Conservation (phyloP, 2,888 invertebrate species). For the Ectemnius cavifrons region DNA sequence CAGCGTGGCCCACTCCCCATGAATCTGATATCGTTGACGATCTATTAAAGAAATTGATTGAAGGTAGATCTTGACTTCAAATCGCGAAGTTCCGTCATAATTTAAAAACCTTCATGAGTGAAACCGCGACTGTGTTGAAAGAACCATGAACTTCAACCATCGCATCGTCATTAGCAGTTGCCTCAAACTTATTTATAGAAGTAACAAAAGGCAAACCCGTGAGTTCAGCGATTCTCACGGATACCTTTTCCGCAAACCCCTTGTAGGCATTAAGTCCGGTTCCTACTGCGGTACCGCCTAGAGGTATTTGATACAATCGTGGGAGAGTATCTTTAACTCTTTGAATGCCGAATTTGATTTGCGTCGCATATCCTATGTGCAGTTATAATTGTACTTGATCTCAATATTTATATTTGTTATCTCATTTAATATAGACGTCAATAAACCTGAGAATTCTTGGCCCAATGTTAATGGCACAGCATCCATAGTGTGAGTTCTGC, state of each 20-base stretch:
- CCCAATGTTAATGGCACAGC: conserved; percentile 97
- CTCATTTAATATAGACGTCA: background rate
- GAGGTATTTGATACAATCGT: conserved; percentile 92
- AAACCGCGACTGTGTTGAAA: conserved; percentile 92
- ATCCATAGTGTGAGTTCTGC: conserved; percentile 93
- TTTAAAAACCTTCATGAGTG: conserved; percentile 88
- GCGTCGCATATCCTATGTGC: conserved; percentile 87
- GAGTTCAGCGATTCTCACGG: conserved; percentile 87
- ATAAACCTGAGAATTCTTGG: conserved; percentile 93
- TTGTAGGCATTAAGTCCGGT: conserved; percentile 97
- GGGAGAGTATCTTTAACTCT: conserved; percentile 90
- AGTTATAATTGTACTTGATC: conserved; percentile 7
- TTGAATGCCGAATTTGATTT: conserved; percentile 91
- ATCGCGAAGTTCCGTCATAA: background rate
- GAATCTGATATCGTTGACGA: conserved; percentile 94
- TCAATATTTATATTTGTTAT: background rate
- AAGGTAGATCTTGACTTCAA: background rate
- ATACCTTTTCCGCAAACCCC: conserved; percentile 97
- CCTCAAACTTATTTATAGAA: conserved; percentile 98
- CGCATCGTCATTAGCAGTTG: conserved; percentile 93
- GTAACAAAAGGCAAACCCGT: conserved; percentile 94
- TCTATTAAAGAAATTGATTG: conserved; percentile 73
- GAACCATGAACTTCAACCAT: conserved; percentile 97
- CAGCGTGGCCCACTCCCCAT: conserved; percentile 97
- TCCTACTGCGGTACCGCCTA: conserved; percentile 98